These are phyloP conservation scores for Pammene aurita DNA, from an alignment of 2,888 invertebrate species.

Conservation along the genomic window DNA sequence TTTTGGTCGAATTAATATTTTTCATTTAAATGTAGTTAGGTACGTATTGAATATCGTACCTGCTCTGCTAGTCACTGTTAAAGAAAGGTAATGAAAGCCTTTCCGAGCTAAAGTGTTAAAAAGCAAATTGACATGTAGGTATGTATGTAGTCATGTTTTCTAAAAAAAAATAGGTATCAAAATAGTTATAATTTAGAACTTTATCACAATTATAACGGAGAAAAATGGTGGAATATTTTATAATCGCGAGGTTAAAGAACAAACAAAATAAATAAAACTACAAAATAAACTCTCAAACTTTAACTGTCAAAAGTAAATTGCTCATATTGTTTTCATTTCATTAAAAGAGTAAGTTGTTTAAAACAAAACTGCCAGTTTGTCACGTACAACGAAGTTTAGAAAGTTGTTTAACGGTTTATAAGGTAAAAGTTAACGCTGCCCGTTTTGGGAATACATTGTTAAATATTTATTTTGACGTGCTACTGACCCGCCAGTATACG, in stretches of 20 bases:
- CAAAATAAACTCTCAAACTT: background rate
- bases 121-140: too few relatives aligned
- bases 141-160: too few relatives aligned
- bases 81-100: too few relatives aligned
- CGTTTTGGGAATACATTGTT: conserved; percentile 28
- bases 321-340: conserved; percentile 9
- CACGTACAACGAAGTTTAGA: conserved; percentile 26
- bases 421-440: conserved; percentile 29
- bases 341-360: conserved; percentile 19
- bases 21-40: too few relatives aligned
- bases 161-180: too few relatives aligned
- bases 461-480: conserved; percentile 24
- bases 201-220: too few relatives aligned
- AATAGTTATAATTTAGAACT: too few relatives aligned
- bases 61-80: too few relatives aligned
- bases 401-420: conserved; percentile 36
- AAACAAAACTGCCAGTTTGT: conserved; percentile 11
- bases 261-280: background rate
- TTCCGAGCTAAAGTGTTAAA: too few relatives aligned
- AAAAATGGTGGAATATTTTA: too few relatives aligned
- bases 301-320: conserved; percentile 7
- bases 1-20: too few relatives aligned
- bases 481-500: conserved; percentile 13
- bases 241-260: background rate
- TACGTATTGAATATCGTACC: too few relatives aligned